These are phyloP conservation scores for Trissoscelio sp. DNA, from an alignment of 2,888 invertebrate species.

Conservation along the genomic window DNA sequence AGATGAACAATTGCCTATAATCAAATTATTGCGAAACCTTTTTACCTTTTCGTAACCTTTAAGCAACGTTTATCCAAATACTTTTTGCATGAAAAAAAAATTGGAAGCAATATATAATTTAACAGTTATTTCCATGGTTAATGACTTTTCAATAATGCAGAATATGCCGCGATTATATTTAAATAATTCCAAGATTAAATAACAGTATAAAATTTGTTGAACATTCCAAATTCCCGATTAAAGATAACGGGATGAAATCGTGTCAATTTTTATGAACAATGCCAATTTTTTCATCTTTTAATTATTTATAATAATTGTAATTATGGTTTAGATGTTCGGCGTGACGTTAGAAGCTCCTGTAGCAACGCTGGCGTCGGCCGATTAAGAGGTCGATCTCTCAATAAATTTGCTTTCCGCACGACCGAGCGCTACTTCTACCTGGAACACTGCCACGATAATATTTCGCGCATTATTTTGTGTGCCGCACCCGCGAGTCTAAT, in stretches of 20 bases:
- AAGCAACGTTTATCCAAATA: slow-evolving; percentile 4
- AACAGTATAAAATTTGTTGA: not conserved
- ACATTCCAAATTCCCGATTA: not conserved
- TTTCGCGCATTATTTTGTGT: slow-evolving; percentile 64
- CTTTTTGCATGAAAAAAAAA: not conserved
- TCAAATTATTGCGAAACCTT: slow-evolving; percentile 11
- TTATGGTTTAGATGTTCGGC: not conserved
- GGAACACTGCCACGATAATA: slow-evolving; percentile 54
- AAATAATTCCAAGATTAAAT: not conserved
- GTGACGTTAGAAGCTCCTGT: slow-evolving; percentile 29
- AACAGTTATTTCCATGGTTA: not conserved
- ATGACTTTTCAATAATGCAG: not conserved
- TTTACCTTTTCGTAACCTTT: not conserved
- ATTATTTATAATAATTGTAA: not conserved
- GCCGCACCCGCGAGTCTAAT: slow-evolving; percentile 66
- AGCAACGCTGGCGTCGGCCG: slow-evolving; percentile 39
- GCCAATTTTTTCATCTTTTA: not conserved
- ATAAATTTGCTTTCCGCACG: slow-evolving; percentile 71
- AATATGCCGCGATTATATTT: not conserved
- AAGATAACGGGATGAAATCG: too few species aligned
- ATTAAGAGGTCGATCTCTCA: slow-evolving; percentile 69
- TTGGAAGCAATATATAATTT: not conserved
- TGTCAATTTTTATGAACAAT: not conserved
- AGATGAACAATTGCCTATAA: slow-evolving; percentile 24
- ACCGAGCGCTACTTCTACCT: slow-evolving; percentile 58